A percentile compares a stretch with the other conserved stretches of the same genome.
phyloP scores from a whole-genome alignment of 2,113 vertebrate species.

The Callocephalon fimbriatum region DNA sequence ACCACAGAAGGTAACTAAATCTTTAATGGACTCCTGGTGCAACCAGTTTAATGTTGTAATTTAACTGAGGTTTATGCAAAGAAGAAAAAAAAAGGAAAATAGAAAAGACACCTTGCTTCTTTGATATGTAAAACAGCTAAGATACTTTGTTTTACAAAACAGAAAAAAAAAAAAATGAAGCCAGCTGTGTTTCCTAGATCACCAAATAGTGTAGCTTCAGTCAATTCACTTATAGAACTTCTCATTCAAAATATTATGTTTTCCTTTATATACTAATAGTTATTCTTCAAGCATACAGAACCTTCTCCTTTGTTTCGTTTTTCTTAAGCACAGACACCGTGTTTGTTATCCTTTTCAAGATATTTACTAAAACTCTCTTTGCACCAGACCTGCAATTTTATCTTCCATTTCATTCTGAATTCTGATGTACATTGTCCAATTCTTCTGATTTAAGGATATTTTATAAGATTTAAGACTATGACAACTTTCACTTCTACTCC shows the following conservation, averaged over 20 bases:
- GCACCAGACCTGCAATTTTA: not conserved
- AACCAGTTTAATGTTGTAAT: conserved; percentile 58
- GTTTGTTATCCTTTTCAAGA: not conserved
- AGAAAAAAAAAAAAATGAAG: not conserved
- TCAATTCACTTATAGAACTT: not conserved
- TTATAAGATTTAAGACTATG: not conserved
- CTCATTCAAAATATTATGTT: not conserved
- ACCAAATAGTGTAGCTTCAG: not conserved
- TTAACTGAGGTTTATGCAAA: conserved; percentile 44
- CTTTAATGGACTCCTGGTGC: conserved; percentile 68
- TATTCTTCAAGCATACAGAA: not conserved
- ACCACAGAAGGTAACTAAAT: conserved; percentile 71
- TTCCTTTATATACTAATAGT: not conserved
- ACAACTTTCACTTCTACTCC: not conserved
- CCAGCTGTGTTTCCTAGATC: not conserved
- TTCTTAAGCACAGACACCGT: not conserved
- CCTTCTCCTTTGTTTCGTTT: not conserved
- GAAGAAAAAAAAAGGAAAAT: not conserved
- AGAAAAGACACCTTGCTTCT: not conserved
- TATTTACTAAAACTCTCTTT: rapidly evolving
- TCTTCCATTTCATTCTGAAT: not conserved
- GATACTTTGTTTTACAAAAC: not conserved
- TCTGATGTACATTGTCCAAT: rapidly evolving
- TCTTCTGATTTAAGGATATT: not conserved
- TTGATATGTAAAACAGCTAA: not conserved